Conservation (phyloP, 64 coral and sea anemone genomes). For the Acropora tenuis region DNA sequence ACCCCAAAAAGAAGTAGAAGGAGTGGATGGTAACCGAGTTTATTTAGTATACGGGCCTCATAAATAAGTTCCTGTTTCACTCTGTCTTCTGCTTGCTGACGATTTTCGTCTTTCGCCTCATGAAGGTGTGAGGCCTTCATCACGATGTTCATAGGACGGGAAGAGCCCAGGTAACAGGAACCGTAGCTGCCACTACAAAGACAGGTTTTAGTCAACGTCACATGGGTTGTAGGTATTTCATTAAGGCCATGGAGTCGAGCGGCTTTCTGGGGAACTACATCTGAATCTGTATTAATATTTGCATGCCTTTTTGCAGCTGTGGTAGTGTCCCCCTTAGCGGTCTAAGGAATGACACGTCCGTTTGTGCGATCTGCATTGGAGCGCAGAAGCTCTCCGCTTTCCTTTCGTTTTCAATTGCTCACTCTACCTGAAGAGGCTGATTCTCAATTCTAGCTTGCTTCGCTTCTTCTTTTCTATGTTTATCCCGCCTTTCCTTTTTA, state of each 20-base stretch:
- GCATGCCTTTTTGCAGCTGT: not conserved
- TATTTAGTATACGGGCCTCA: conserved; percentile 23
- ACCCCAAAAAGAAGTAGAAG: conserved; percentile 57
- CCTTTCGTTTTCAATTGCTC: not conserved
- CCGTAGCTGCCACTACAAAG: conserved; percentile 40
- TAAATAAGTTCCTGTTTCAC: conserved; percentile 43
- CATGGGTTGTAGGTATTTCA: conserved; percentile 4
- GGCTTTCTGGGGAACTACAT: not conserved
- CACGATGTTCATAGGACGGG: conserved; percentile 21
- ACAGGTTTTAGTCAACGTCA: not conserved
- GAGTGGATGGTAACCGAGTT: conserved; percentile 7
- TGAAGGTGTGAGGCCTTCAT: not conserved
- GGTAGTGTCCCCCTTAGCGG: not conserved
- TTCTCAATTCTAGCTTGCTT: conserved; percentile 33
- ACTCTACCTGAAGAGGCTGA: not conserved
- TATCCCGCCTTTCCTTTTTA: conserved; percentile 8
- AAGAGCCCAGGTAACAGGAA: conserved; percentile 26
- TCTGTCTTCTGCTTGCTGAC: not conserved
- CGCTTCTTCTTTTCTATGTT: conserved; percentile 43
- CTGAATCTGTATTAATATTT: not conserved
- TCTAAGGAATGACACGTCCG: not conserved
- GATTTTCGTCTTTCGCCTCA: not conserved
- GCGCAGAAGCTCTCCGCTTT: not conserved
- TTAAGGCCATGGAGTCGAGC: not conserved
- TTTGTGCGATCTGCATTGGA: not conserved